Evolutionary conservation across 2,113 vertebrate genomes (phyloP).

Genomic region (Redunca redunca): DNA sequence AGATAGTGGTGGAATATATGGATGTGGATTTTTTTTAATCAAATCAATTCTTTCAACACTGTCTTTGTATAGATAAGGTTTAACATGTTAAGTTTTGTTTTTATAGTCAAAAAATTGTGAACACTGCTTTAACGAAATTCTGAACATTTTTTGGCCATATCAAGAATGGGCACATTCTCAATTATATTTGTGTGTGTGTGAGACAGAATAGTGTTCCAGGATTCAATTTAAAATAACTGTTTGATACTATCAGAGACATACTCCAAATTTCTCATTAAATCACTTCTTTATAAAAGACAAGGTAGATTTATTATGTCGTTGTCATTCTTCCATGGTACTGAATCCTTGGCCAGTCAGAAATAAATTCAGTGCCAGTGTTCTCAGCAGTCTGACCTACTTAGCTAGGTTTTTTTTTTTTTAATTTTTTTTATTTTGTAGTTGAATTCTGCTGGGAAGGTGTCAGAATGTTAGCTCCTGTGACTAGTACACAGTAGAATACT

Average conservation of each 20-base stretch:
- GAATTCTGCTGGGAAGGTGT: conserved; percentile 25
- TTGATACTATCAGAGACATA: conserved; percentile 19
- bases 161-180: background rate
- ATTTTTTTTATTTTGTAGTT: background rate
- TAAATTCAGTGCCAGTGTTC: conserved; percentile 1
- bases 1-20: background rate
- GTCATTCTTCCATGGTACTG: conserved; percentile 28
- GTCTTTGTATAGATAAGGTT: background rate
- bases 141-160: background rate
- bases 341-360: conserved; percentile 43
- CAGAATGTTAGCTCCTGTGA: background rate
- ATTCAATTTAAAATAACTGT: conserved; percentile 6
- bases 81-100: background rate
- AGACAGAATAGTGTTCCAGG: background rate
- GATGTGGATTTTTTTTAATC: background rate
- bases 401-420: background rate
- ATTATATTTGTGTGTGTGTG: background rate
- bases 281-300: conserved; percentile 36
- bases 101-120: background rate
- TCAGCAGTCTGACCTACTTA: conserved; percentile 61
- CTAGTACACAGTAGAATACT: background rate
- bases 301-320: conserved; percentile 28
- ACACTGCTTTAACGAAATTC: background rate
- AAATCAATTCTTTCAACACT: background rate
- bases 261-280: conserved; percentile 42